phyloP scores from a whole-genome alignment of 2,797 vertebrate species.

The Lepilemur ruficaudatus region DNA sequence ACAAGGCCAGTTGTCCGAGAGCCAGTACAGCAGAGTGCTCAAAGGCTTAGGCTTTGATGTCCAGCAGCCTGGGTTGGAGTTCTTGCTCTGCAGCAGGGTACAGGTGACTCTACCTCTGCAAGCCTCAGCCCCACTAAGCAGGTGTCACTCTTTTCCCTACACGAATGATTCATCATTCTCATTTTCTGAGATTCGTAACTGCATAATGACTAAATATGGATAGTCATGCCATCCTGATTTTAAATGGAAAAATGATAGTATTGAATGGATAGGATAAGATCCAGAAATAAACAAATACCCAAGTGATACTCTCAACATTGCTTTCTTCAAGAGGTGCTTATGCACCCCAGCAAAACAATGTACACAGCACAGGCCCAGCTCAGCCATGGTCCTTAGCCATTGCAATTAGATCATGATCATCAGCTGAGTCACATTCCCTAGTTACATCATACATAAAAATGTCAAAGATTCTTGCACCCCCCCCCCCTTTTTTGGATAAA shows the following conservation, averaged over 20 bases:
- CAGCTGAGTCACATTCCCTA: neutral
- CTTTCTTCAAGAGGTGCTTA: neutral
- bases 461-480: neutral
- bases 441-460: neutral
- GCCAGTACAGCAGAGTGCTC: neutral
- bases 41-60: neutral
- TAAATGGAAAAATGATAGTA: neutral
- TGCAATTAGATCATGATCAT: neutral
- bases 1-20: neutral
- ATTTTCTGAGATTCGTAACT: neutral
- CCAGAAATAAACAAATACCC: neutral
- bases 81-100: neutral
- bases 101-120: neutral
- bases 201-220: neutral
- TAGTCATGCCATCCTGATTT: neutral
- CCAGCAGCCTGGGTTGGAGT: neutral
- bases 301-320: neutral
- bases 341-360: neutral
- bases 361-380: too few relatives aligned
- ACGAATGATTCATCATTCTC: neutral
- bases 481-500: neutral
- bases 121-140: neutral
- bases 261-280: neutral
- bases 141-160: neutral
- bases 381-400: neutral